These are phyloP conservation scores for Pocillopora meandrina DNA, from an alignment of 92 coral and sea anemone species.

Conservation along the genomic window DNA sequence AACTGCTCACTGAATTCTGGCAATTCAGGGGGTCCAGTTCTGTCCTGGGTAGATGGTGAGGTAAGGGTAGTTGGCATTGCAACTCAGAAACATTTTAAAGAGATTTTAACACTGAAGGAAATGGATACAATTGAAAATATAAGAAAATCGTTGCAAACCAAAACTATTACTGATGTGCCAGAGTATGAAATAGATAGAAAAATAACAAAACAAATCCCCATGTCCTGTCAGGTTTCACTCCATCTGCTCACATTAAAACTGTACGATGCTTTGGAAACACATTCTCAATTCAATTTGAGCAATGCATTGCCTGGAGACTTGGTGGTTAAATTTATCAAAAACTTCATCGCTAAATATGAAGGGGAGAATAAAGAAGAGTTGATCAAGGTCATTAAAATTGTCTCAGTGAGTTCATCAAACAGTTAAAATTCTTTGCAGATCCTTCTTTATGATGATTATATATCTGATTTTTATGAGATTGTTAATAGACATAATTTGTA, in stretches of 20 bases:
- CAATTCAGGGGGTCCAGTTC: slow-evolving; percentile 29
- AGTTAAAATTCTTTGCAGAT: no score
- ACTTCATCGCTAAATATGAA: background rate
- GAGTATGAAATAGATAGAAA: background rate
- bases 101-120: background rate
- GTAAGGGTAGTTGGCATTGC: slow-evolving; percentile 25
- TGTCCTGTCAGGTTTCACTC: background rate
- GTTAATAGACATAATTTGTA: no score
- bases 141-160: background rate
- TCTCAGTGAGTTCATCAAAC: no score
- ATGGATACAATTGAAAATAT: background rate
- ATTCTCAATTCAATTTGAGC: slow-evolving; percentile 13
- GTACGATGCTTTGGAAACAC: slow-evolving; percentile 28
- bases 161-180: background rate
- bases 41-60: background rate
- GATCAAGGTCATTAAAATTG: no score
- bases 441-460: no score
- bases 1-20: slow-evolving; percentile 20
- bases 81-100: slow-evolving; percentile 24
- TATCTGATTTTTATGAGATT: no score
- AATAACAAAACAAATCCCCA: no score
- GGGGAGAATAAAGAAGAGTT: background rate
- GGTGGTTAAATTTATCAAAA: slow-evolving; percentile 1
- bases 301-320: slow-evolving; percentile 4
- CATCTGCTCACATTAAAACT: slow-evolving; percentile 13